Conservation (phyloP, 2,888 invertebrate species). For the Polymixis lichenea region DNA sequence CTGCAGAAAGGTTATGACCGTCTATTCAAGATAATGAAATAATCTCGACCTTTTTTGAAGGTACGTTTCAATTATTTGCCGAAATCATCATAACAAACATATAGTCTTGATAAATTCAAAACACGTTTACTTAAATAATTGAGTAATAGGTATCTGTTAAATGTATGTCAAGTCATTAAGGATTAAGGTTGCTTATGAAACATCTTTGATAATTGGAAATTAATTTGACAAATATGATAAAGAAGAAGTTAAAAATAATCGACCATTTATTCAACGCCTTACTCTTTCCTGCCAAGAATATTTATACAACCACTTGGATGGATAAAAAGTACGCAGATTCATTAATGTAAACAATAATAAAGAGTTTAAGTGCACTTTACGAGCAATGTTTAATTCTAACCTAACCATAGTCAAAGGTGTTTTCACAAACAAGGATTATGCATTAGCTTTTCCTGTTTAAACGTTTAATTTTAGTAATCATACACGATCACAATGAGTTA, state of each 20-base stretch:
- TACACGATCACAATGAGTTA: not conserved
- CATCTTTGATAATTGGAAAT: constrained; percentile 5
- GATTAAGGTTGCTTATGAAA: constrained; percentile 26
- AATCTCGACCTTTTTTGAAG: constrained; percentile 7
- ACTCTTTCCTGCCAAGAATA: not conserved
- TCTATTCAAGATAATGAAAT: constrained; percentile 18
- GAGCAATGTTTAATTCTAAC: not conserved
- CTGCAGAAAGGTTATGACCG: constrained; percentile 35
- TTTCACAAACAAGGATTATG: not conserved
- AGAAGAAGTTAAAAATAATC: not conserved
- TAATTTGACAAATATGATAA: constrained; percentile 2
- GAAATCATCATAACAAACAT: not conserved
- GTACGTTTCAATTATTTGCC: not conserved
- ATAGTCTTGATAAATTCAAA: not conserved
- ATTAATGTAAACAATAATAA: constrained; percentile 2
- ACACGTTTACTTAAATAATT: not conserved
- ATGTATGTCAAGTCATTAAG: constrained; percentile 4
- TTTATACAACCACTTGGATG: not conserved
- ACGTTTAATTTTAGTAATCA: constrained; percentile 2
- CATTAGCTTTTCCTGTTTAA: not conserved
- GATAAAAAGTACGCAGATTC: not conserved
- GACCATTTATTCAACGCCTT: not conserved
- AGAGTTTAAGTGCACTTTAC: constrained; percentile 3
- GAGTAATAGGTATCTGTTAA: constrained; percentile 1
- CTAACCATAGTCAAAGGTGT: not conserved